These are phyloP conservation scores for Leptinotarsa haldemani DNA, from an alignment of 2,888 invertebrate genomes.

Conservation along the genomic window DNA sequence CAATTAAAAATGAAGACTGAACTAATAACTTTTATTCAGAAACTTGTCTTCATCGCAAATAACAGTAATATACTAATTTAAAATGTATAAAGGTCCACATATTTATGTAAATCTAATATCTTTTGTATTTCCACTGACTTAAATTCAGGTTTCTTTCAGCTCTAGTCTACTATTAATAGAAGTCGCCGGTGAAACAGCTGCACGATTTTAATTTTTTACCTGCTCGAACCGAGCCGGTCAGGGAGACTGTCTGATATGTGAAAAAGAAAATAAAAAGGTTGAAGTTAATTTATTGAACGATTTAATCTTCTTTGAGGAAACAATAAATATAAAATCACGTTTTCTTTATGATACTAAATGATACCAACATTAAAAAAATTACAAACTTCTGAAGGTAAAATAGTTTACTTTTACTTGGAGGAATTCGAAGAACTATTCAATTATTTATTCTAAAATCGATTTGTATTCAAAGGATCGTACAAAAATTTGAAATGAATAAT, in stretches of 20 bases:
- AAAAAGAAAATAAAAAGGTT: slow-evolving; percentile 37
- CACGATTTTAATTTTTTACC: slow-evolving; percentile 21
- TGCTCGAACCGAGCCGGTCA: slow-evolving; percentile 13
- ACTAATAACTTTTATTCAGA: too few species aligned
- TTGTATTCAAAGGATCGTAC: too few species aligned
- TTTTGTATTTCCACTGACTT: background rate
- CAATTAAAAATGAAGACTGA: too few species aligned
- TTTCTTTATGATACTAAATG: background rate
- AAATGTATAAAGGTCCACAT: slow-evolving; percentile 34
- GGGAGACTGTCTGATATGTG: slow-evolving; percentile 22
- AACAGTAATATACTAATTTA: background rate
- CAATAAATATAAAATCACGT: slow-evolving; percentile 27
- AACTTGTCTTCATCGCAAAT: background rate
- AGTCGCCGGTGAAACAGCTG: slow-evolving; percentile 14
- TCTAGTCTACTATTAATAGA: slow-evolving; percentile 10
- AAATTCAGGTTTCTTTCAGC: slow-evolving; percentile 19
- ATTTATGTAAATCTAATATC: slow-evolving; percentile 38
- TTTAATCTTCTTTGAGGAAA: slow-evolving; percentile 41
- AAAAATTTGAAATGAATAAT: too few species aligned
- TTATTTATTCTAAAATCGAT: too few species aligned
- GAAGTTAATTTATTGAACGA: slow-evolving; percentile 44
- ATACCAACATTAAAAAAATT: background rate
- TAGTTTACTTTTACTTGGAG: too few species aligned
- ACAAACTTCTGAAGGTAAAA: background rate
- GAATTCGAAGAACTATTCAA: background rate